phyloP scores from a whole-genome alignment of 2,797 vertebrate genomes.

The Erpetoichthys calabaricus region DNA sequence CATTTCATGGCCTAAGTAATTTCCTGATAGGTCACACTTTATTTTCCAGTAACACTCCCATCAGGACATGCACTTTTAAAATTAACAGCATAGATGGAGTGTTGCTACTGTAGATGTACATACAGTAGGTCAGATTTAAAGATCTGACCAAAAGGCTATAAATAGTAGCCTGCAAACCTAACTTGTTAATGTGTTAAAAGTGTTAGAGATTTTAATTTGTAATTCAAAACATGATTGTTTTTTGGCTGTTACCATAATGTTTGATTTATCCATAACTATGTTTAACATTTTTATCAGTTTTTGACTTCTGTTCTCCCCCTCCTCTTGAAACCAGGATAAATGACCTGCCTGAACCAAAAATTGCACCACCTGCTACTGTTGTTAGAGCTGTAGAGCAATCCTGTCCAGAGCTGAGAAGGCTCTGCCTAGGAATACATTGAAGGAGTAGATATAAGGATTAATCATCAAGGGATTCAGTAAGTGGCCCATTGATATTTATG shows the following conservation, averaged over 20 bases:
- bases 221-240: too few relatives aligned
- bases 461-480: slow-evolving; percentile 16
- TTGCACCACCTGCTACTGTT: slow-evolving; percentile 6
- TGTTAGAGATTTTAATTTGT: too few relatives aligned
- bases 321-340: slow-evolving; percentile 10
- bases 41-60: too few relatives aligned
- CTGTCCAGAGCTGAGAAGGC: slow-evolving; percentile 7
- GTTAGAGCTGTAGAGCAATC: slow-evolving; percentile 9
- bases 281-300: background rate
- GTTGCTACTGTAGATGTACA: too few relatives aligned
- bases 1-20: too few relatives aligned
- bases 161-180: too few relatives aligned
- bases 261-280: background rate
- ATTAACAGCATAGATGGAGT: too few relatives aligned
- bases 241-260: background rate
- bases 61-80: too few relatives aligned
- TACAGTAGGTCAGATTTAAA: too few relatives aligned
- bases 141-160: too few relatives aligned
- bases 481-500: slow-evolving; percentile 14
- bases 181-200: too few relatives aligned
- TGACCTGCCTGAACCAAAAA: slow-evolving; percentile 10
- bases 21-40: too few relatives aligned
- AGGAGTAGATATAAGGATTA: slow-evolving; percentile 15
- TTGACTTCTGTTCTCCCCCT: background rate
- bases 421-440: slow-evolving; percentile 14